Base-by-base conservation (phyloP, 2,797 vertebrate genomes). In the Coregonus sp. region DNA sequence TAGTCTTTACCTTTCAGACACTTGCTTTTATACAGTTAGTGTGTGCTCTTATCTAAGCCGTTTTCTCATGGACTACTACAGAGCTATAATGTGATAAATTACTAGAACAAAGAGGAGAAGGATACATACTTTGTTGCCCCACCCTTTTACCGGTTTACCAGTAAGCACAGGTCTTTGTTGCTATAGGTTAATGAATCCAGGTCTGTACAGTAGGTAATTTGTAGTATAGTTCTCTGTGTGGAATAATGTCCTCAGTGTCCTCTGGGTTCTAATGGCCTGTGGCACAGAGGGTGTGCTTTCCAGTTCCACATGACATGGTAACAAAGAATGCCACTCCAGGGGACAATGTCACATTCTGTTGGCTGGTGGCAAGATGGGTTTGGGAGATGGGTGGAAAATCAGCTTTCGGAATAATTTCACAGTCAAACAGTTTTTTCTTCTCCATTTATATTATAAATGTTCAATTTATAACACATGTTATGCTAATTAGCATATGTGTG, bases 1-100 rank as follows among this genome's bases (percentile, higher is more conserved):
- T 92, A 97, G 95, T 90, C 81, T 25, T 14, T 75, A 33, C 25
- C 25, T 70, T 54, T 72, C 59, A 16, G 61, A 80, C 72, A 77
- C 63, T 73, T 59, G 47, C 15, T 3, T 7, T 3, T 37, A n/a
- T 52, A 56, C 31, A 14, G 20, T 71, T 12, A 29, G 50, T 71
- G 70, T 14, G 31, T 51, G 33, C 15, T 31, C 18, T 0, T 76
- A 5, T 74, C 72, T 9, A 5, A 70, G 37, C 71, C 54, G 0
- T 15, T 75, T 12, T 63, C 76, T 77, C 77, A 3, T 5, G 4
- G 59, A 61, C n/a, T 25, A 61, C 70, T 14, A 16, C 16, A 1
- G 9, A 65, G 12, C 59, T 40, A 4, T 37, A 66, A 66, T 50
- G 50, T 63, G 7, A 25, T 25, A 15, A 9, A 2, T 76, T 59